Base-by-base conservation (phyloP, 2,113 vertebrate genomes). In the Ciconia stormi region DNA sequence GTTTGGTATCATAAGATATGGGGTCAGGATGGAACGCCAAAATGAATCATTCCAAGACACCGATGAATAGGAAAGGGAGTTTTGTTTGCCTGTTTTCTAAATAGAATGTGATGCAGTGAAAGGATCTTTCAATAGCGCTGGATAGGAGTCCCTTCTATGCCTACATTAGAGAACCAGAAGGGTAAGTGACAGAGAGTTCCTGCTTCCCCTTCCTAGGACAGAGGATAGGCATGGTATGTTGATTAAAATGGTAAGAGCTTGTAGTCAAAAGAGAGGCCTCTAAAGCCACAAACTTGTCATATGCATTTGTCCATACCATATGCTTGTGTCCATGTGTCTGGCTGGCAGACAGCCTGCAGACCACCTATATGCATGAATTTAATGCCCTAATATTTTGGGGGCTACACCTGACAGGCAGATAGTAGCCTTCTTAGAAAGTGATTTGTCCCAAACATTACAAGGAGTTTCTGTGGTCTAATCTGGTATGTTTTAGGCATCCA, bases 11-110 rank as follows among this genome's bases (percentile, higher is more conserved):
- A 6, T 58, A 59, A 91, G 50, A 71, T 84, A 61, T 0, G 7
- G 25, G 36, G 63, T 63, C 47, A 55, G 36, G 58, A 77, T 42
- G 42, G 36, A 85, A 73, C 1, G 4, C 50, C 50, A 80, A 63
- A 89, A 87, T 95, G 52, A 83, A 50, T 94, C 23, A 89, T 77
- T 85, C 46, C 18, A 70, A 88, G 80, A 77, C 50, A 55, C 44
- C 30, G 27, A 82, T 50, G 42, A 83, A 70, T 63, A 58, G 58
- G 20, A 87, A 36, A 11, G 11, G 18, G 26, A 3, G 0, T 20
- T 92, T 83, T 61, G 19, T 88, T 93, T 6, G 8, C 30, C 32
- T 40, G 21, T 53, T 85, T 26, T 84, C 53, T 53, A 32, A 74
- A 49, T 2, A 53, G 40, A 91, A 73, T 72, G 36, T 44, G 72